phyloP scores from a whole-genome alignment of 64 coral and sea anemone genomes.

The Astreopora myriophthalma region DNA sequence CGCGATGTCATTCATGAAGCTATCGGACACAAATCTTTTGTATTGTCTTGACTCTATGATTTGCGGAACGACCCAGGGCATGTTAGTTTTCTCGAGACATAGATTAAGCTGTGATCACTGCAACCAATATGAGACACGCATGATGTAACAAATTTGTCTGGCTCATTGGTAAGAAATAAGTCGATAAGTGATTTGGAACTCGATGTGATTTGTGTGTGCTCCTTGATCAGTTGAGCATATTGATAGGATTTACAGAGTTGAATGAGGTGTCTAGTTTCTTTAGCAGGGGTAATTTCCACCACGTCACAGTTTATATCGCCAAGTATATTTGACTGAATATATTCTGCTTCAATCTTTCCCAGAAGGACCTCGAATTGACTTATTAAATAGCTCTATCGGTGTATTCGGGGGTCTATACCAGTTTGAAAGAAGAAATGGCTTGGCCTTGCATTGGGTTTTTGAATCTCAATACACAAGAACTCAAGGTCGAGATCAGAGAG shows the following conservation, averaged over 20 bases:
- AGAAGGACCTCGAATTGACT: too few species aligned
- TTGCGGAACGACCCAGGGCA: not conserved
- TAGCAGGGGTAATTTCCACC: not conserved
- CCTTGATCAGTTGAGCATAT: not conserved
- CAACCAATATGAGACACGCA: not conserved
- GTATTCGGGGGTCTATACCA: too few species aligned
- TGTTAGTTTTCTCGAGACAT: not conserved
- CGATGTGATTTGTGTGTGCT: not conserved
- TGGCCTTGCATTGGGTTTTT: constrained; percentile 1
- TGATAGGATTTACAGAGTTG: constrained; percentile 13
- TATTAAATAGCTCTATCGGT: too few species aligned
- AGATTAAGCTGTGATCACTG: not conserved
- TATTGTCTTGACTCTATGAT: constrained; percentile 11
- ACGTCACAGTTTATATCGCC: not conserved
- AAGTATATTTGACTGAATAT: too few species aligned
- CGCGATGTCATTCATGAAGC: not conserved
- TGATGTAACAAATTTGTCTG: not conserved
- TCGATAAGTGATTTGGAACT: too few species aligned
- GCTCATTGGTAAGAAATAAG: too few species aligned
- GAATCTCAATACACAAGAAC: constrained; percentile 7
- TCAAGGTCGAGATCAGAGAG: constrained; percentile 27
- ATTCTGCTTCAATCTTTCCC: too few species aligned
- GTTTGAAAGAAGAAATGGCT: not conserved
- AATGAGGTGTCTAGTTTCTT: constrained; percentile 19
- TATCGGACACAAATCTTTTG: constrained; percentile 4